Evolutionary conservation across 2,113 vertebrate species (phyloP).

Genomic region (Myodes glareolus): DNA sequence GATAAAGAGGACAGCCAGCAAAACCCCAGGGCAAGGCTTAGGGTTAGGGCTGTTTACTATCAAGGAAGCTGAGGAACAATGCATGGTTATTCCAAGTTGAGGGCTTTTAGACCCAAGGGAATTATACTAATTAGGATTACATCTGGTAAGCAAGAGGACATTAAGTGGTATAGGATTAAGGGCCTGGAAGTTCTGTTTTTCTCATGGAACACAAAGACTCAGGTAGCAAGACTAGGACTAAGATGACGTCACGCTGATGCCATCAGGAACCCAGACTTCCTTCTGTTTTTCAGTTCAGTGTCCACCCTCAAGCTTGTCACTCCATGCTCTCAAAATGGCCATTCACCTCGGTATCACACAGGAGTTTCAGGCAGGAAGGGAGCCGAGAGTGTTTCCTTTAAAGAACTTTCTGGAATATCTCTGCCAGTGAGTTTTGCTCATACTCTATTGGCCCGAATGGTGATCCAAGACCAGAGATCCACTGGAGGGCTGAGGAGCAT

Average conservation of each 20-base stretch:
- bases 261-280: background rate
- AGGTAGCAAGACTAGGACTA: background rate
- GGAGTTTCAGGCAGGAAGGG: slow-evolving; percentile 9
- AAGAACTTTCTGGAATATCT: background rate
- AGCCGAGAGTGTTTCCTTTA: background rate
- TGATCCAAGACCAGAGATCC: background rate
- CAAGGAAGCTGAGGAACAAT: background rate
- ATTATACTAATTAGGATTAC: slow-evolving; percentile 2
- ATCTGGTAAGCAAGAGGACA: background rate
- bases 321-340: background rate
- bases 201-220: slow-evolving; percentile 2
- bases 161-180: background rate
- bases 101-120: background rate
- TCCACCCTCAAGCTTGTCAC: background rate
- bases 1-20: background rate
- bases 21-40: background rate
- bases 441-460: background rate
- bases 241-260: background rate
- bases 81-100: background rate
- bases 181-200: slow-evolving; percentile 8
- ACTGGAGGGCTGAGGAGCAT: background rate
- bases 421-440: background rate
- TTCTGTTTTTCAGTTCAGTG: background rate
- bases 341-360: background rate
- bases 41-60: background rate